Percentiles rank a stretch among this genome's conserved stretches.
Evolutionary conservation across 2,113 vertebrate genomes (phyloP).

Genomic region (Chauna torquata): DNA sequence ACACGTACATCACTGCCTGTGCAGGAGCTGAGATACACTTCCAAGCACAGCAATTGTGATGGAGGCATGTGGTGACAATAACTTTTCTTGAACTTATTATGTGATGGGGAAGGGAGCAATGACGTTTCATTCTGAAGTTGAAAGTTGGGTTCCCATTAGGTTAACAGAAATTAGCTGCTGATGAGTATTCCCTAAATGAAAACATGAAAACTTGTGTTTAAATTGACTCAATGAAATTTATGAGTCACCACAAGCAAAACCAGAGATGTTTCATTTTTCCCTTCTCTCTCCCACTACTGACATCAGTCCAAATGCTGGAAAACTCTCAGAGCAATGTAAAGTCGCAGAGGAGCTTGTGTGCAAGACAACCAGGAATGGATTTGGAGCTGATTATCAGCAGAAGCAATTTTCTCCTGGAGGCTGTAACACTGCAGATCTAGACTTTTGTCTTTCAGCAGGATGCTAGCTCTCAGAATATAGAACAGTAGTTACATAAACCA

Average conservation of each 20-base stretch:
- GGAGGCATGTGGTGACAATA: accelerated
- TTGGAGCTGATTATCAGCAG: not conserved
- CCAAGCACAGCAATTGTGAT: not conserved
- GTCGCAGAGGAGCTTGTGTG: not conserved
- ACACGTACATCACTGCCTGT: accelerated
- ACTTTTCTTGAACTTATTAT: not conserved
- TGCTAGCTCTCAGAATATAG: not conserved
- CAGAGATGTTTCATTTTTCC: not conserved
- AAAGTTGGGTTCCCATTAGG: accelerated
- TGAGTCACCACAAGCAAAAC: not conserved
- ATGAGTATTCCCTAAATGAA: not conserved
- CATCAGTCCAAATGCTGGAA: not conserved
- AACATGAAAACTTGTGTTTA: not conserved
- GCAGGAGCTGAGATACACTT: not conserved
- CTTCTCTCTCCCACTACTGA: not conserved
- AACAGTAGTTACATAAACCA: not conserved
- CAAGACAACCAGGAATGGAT: not conserved
- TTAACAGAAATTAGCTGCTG: not conserved
- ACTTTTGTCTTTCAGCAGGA: not conserved
- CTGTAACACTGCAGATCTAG: not conserved
- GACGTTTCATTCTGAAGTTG: not conserved
- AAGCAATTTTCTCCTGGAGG: not conserved
- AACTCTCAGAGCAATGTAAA: not conserved
- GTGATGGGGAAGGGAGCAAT: not conserved
- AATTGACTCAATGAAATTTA: not conserved